phyloP scores from a whole-genome alignment of 2,888 invertebrate species.

The Aphrophora alni region DNA sequence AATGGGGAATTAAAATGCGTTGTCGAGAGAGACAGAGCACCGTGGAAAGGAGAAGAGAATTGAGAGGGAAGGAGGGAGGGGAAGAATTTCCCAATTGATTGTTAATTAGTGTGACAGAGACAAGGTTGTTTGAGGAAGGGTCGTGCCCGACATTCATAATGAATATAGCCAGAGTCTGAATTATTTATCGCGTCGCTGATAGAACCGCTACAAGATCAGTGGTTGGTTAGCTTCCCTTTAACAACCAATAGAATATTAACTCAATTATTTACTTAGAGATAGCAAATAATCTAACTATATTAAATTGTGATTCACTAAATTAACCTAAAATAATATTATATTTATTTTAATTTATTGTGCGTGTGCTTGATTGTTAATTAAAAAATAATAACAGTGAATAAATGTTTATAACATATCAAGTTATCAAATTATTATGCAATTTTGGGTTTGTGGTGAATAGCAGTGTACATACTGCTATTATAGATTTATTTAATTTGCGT shows the following conservation, averaged over 20 bases:
- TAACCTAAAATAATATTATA: no score
- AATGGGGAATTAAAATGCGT: constrained; percentile 9
- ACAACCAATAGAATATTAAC: background rate
- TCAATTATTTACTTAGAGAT: background rate
- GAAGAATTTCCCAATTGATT: background rate
- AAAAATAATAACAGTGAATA: no score
- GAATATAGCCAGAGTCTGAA: background rate
- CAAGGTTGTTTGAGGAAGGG: constrained; percentile 9
- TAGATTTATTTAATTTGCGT: no score
- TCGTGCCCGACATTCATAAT: background rate
- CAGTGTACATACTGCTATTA: no score
- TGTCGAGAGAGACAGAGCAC: background rate
- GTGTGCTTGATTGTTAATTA: no score
- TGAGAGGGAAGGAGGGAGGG: background rate
- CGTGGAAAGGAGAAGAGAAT: background rate
- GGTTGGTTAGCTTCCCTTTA: background rate
- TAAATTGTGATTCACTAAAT: no score
- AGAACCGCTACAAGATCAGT: background rate
- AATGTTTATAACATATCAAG: no score
- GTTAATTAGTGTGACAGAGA: background rate
- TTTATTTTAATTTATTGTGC: no score
- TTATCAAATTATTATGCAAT: no score
- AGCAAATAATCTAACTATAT: no score
- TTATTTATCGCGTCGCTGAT: background rate
- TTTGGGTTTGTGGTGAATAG: no score